A percentile compares a stretch with the other conserved stretches of the same genome.
Evolutionary conservation across 2,113 vertebrate genomes (phyloP).

Genomic region (Myrmophylax atrothorax): DNA sequence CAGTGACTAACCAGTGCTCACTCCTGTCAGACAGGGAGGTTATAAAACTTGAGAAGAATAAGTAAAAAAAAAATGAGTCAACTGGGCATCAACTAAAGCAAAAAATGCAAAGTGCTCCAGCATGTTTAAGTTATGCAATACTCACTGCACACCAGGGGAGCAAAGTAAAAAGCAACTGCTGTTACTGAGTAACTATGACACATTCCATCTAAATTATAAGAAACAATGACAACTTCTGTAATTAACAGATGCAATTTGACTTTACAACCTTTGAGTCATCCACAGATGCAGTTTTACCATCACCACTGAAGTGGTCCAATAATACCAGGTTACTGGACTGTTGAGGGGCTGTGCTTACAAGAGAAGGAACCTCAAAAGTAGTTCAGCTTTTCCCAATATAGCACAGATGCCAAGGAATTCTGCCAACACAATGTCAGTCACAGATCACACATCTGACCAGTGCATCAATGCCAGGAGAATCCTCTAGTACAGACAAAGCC

Average conservation of each 20-base stretch:
- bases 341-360: neutral
- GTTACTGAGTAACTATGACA: neutral
- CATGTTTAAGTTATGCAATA: rapidly evolving
- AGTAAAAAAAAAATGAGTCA: neutral
- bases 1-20: neutral
- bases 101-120: neutral
- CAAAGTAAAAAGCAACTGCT: neutral
- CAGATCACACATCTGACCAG: neutral
- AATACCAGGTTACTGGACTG: neutral
- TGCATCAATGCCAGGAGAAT: neutral
- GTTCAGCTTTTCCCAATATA: neutral
- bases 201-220: neutral
- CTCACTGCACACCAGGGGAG: neutral
- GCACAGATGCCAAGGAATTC: conserved; percentile 17
- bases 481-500: neutral
- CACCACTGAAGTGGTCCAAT: neutral
- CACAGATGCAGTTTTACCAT: neutral
- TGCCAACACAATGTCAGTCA: neutral
- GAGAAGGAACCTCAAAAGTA: neutral
- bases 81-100: neutral
- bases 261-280: neutral
- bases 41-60: neutral
- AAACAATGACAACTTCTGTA: neutral
- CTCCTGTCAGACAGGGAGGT: neutral
- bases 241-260: neutral